A percentile compares a stretch with the other conserved stretches of the same genome.
Evolutionary conservation across 2,888 invertebrate species (phyloP).

Genomic region (Clistopyga incitator): DNA sequence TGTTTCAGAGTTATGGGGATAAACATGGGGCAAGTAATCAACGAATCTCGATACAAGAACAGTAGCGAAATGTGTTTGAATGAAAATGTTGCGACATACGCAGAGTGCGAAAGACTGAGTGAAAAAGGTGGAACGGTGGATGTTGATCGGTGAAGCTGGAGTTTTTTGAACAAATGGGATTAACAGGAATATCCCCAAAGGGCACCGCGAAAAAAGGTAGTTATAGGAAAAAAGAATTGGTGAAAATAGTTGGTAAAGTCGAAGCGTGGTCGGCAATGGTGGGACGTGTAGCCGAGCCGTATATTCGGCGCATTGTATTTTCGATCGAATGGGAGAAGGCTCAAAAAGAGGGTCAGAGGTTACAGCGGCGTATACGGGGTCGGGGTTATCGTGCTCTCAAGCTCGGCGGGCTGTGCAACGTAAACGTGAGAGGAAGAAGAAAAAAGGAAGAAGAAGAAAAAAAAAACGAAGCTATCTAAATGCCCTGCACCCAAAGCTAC

Average conservation of each 20-base stretch:
- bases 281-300: slow-evolving; percentile 2
- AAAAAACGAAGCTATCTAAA: slow-evolving; percentile 45
- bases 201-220: neutral
- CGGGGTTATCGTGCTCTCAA: slow-evolving; percentile 65
- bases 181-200: neutral
- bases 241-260: neutral
- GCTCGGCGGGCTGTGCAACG: slow-evolving; percentile 54
- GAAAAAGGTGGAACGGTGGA: neutral
- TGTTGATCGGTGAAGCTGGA: neutral
- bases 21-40: neutral
- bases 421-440: slow-evolving; percentile 36
- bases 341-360: slow-evolving; percentile 69
- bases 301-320: slow-evolving; percentile 49
- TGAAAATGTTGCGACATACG: neutral
- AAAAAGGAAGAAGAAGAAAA: slow-evolving; percentile 3
- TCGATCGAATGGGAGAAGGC: slow-evolving; percentile 56
- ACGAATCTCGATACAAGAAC: neutral
- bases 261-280: slow-evolving; percentile 21
- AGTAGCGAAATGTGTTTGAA: neutral
- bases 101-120: neutral
- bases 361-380: slow-evolving; percentile 67
- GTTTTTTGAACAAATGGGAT: neutral
- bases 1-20: neutral
- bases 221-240: neutral
- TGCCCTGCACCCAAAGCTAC: slow-evolving; percentile 50